A percentile compares a stretch with the other conserved stretches of the same genome.
Conservation (phyloP, 2,113 vertebrate species). For the Dasyurus viverrinus region DNA sequence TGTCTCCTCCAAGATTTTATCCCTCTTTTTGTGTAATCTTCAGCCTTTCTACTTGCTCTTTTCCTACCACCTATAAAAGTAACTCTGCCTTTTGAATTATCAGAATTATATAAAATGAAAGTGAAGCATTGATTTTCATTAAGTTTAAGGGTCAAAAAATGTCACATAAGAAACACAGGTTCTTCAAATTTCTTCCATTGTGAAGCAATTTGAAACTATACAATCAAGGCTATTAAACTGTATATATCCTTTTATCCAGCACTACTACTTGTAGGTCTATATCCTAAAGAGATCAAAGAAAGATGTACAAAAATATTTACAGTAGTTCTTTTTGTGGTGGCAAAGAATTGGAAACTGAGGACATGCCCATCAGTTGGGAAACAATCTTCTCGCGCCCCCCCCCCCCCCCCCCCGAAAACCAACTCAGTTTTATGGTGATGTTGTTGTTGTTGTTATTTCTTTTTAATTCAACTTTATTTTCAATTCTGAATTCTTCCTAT, state of each 20-base stretch:
- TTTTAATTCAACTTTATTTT: not conserved
- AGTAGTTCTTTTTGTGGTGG: not conserved
- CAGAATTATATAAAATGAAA: not conserved
- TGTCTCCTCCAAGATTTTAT: not conserved
- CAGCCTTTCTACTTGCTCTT: not conserved
- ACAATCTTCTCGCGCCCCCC: not conserved
- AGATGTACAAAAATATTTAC: not conserved
- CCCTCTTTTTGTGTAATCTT: not conserved
- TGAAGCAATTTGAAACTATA: not conserved
- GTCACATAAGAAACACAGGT: not conserved
- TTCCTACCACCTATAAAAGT: not conserved
- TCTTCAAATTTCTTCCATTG: not conserved
- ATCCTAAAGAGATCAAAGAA: not conserved
- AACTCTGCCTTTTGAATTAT: not conserved
- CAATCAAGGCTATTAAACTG: not conserved
- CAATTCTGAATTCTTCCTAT: not conserved
- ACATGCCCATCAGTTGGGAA: not conserved
- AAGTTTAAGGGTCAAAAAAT: constrained; percentile 20
- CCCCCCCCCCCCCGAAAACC: too few species aligned
- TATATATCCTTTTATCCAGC: not conserved
- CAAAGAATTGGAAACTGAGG: not conserved
- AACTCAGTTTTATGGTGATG: not conserved
- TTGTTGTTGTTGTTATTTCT: not conserved
- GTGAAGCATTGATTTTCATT: constrained; percentile 1
- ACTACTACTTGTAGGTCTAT: not conserved